These are phyloP conservation scores for Poecilobothrus nobilitatus DNA, from an alignment of 2,888 invertebrate genomes.

Conservation along the genomic window DNA sequence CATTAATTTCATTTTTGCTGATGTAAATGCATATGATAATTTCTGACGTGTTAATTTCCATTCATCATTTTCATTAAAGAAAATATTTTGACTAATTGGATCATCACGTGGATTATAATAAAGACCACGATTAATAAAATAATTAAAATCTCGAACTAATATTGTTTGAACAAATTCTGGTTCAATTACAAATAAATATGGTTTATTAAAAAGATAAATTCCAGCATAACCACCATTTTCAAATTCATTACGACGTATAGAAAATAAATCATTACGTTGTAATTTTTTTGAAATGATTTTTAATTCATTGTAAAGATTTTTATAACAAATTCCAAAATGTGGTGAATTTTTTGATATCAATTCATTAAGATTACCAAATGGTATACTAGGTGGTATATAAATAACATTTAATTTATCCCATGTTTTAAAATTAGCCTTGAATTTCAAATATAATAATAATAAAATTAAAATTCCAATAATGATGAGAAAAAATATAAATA, in stretches of 20 bases:
- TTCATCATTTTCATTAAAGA: constrained; percentile 21
- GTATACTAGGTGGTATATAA: constrained; percentile 19
- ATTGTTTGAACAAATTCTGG: constrained; percentile 21
- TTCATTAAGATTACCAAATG: constrained; percentile 21
- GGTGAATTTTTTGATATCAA: constrained; percentile 11
- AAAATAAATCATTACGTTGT: too few species aligned
- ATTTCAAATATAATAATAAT: too few species aligned
- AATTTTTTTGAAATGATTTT: constrained; percentile 15
- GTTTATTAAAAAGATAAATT: constrained; percentile 20
- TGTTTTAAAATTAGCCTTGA: too few species aligned
- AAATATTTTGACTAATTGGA: constrained; percentile 23
- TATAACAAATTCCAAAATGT: constrained; percentile 14
- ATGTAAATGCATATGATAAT: constrained; percentile 23
- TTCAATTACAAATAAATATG: constrained; percentile 17
- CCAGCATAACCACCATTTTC: constrained; percentile 19
- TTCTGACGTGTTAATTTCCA: constrained; percentile 22
- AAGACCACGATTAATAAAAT: constrained; percentile 22
- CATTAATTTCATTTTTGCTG: constrained; percentile 24
- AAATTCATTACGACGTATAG: too few species aligned
- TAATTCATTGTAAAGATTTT: constrained; percentile 19
- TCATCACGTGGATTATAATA: constrained; percentile 23
- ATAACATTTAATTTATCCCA: constrained; percentile 21
- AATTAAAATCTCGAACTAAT: constrained; percentile 20
- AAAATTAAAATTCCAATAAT: too few species aligned
- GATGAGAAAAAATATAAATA: too few species aligned